Conservation (phyloP, 2,888 invertebrate genomes). For the Boloria selene region DNA sequence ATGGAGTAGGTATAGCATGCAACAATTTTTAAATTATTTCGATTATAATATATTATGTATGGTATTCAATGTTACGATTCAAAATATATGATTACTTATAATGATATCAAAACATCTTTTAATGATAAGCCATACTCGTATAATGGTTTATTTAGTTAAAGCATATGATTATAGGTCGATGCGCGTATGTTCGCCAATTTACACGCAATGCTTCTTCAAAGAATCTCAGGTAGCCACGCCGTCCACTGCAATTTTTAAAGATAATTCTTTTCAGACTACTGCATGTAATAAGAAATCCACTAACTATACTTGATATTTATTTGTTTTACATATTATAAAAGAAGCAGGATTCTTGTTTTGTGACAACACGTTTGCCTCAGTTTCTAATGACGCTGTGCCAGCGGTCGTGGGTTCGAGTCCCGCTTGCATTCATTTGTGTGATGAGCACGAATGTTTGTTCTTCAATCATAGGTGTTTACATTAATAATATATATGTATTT, state of each 20-base stretch:
- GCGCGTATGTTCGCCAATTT: constrained; percentile 29
- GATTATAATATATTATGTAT: neutral
- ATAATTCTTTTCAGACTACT: constrained; percentile 27
- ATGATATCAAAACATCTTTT: constrained; percentile 17
- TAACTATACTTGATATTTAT: too few relatives aligned
- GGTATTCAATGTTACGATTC: constrained; percentile 10
- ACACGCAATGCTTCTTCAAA: constrained; percentile 72
- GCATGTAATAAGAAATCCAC: constrained; percentile 10
- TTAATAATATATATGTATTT: too few relatives aligned
- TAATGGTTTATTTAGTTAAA: constrained; percentile 31
- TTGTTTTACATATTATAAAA: too few relatives aligned
- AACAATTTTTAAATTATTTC: neutral
- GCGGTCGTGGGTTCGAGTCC: too few relatives aligned
- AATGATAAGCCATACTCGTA: constrained; percentile 18
- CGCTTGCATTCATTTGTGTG: too few relatives aligned
- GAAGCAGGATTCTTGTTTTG: too few relatives aligned
- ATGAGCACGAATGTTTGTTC: too few relatives aligned
- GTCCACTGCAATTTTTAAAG: constrained; percentile 26
- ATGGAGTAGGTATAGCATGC: too few relatives aligned
- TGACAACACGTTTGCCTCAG: too few relatives aligned
- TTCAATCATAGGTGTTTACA: too few relatives aligned
- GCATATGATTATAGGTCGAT: constrained; percentile 34
- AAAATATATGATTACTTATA: constrained; percentile 11
- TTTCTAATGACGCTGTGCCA: too few relatives aligned
- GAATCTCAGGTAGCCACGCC: constrained; percentile 65